These are phyloP conservation scores for Drosophila conformis DNA, from an alignment of 2,888 invertebrate genomes.

Conservation along the genomic window DNA sequence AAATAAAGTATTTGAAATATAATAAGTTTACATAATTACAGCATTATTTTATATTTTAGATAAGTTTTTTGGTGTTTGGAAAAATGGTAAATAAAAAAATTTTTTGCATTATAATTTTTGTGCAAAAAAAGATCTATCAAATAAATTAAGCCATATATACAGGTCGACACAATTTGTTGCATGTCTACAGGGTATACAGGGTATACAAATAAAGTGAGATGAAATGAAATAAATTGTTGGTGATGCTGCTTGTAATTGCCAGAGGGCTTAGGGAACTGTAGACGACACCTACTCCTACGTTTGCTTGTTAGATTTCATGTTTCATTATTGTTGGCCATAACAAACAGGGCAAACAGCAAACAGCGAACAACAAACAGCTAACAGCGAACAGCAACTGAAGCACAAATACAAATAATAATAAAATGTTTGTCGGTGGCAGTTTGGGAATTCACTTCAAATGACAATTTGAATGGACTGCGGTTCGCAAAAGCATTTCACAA, in stretches of 20 bases:
- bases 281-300: conserved; percentile 43
- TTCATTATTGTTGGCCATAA: conserved; percentile 29
- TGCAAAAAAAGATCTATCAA: too few relatives aligned
- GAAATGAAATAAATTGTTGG: conserved; percentile 41
- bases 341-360: background rate
- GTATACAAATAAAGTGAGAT: conserved; percentile 25
- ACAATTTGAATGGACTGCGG: conserved; percentile 22
- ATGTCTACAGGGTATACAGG: background rate
- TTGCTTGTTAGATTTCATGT: conserved; percentile 41
- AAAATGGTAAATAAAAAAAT: background rate
- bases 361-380: background rate
- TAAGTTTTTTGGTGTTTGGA: background rate
- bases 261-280: conserved; percentile 38
- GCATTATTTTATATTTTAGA: background rate
- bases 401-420: conserved; percentile 21
- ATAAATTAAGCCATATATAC: background rate
- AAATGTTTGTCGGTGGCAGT: conserved; percentile 47
- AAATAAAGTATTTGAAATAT: background rate
- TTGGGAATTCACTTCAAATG: conserved; percentile 24
- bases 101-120: too few relatives aligned
- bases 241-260: conserved; percentile 45
- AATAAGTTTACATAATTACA: background rate
- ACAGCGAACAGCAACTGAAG: conserved; percentile 6
- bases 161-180: background rate
- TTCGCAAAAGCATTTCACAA: background rate